phyloP scores from a whole-genome alignment of 1,140 invertebrate species.

The Fopius arisanus region DNA sequence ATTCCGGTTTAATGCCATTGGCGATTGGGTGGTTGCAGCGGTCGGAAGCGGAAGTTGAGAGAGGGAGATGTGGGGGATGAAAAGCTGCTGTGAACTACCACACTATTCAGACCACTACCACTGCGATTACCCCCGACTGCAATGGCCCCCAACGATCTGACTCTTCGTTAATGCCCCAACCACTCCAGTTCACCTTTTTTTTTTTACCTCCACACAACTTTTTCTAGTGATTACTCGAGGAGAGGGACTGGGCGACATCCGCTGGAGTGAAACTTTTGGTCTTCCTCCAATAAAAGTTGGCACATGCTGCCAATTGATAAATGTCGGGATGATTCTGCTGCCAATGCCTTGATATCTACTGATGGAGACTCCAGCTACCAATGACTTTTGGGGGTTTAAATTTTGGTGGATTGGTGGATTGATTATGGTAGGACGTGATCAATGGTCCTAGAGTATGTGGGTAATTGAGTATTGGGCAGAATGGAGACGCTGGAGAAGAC shows the following conservation, averaged over 20 bases:
- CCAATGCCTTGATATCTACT: not conserved
- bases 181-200: constrained; percentile 21
- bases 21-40: not conserved
- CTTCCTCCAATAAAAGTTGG: constrained; percentile 58
- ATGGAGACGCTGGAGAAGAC: too few relatives aligned
- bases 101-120: not conserved
- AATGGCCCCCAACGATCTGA: not conserved
- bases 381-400: too few relatives aligned
- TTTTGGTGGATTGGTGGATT: too few relatives aligned
- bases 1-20: not conserved
- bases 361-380: not conserved
- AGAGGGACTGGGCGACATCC: constrained; percentile 2
- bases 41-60: not conserved
- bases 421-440: too few relatives aligned
- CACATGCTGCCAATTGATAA: constrained; percentile 57
- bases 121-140: not conserved
- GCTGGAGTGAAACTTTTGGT: constrained; percentile 55
- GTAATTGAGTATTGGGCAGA: too few relatives aligned
- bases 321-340: constrained; percentile 54
- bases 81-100: not conserved
- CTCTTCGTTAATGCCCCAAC: not conserved
- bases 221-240: constrained; percentile 51
- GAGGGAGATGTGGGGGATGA: not conserved
- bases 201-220: constrained; percentile 35
- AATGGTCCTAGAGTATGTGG: too few relatives aligned